phyloP scores from a whole-genome alignment of 2,888 invertebrate species.

The Hemithea aestivaria region DNA sequence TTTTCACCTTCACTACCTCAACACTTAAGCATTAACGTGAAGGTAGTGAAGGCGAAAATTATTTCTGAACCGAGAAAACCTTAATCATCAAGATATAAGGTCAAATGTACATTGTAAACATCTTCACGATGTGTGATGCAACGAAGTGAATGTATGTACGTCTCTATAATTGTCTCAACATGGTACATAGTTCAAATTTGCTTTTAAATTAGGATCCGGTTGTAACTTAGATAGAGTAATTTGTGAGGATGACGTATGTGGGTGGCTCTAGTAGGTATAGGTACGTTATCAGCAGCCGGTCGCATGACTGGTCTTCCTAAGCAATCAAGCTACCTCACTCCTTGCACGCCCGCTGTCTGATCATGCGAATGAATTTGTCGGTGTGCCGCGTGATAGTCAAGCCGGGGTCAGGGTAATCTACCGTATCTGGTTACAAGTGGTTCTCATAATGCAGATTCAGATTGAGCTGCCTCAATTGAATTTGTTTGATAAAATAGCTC shows the following conservation, averaged over 20 bases:
- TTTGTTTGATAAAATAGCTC: constrained; percentile 1
- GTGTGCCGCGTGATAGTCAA: constrained; percentile 15
- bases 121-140: constrained; percentile 5
- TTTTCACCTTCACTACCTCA: too few species aligned
- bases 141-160: too few species aligned
- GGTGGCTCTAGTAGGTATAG: too few species aligned
- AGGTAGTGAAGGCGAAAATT: too few species aligned
- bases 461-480: constrained; percentile 16
- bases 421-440: constrained; percentile 18
- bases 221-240: constrained; percentile 7
- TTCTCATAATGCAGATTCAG: constrained; percentile 9
- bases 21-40: too few species aligned
- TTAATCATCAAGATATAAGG: constrained; percentile 13
- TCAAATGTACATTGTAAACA: constrained; percentile 19
- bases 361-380: constrained; percentile 11
- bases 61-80: constrained; percentile 9
- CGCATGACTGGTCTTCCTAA: constrained; percentile 9
- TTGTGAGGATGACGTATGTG: constrained; percentile 4
- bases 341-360: constrained; percentile 14
- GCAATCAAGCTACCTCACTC: constrained; percentile 10
- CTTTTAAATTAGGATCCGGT: constrained; percentile 3
- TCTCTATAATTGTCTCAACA: too few species aligned
- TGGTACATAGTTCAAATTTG: too few species aligned
- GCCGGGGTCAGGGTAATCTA: constrained; percentile 19
- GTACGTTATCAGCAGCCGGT: background rate